These are phyloP conservation scores for Branchellion lobata DNA, from an alignment of 2,888 invertebrate species.

Conservation along the genomic window DNA sequence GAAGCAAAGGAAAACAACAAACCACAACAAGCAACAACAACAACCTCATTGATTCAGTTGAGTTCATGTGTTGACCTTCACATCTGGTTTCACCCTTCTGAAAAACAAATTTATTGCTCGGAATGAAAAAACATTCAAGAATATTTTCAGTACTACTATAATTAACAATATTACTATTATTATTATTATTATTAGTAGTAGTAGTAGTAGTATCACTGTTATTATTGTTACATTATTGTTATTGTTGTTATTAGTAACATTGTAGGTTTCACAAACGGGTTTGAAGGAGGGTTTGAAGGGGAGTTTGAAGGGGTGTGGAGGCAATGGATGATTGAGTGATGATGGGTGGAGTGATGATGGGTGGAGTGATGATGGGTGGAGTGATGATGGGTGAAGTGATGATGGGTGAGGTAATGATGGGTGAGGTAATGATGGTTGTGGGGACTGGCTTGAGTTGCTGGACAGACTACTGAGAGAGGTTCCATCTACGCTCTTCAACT, in stretches of 20 bases:
- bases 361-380: background rate
- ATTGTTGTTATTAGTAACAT: background rate
- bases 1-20: background rate
- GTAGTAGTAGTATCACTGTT: no score
- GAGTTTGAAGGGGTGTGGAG: background rate
- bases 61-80: conserved; percentile 7
- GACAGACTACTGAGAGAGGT: no score
- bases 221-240: background rate
- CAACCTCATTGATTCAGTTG: background rate
- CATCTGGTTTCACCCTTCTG: background rate
- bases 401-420: background rate
- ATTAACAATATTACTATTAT: no score
- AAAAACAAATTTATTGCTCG: no score
- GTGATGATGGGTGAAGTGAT: background rate
- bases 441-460: no score
- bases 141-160: background rate
- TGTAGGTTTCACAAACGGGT: background rate
- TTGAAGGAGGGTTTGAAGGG: background rate
- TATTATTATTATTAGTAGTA: no score
- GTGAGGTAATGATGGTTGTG: conserved; percentile 13
- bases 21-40: background rate
- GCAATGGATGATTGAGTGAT: no score
- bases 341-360: background rate
- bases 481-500: no score
- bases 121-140: background rate